A percentile compares a stretch with the other conserved stretches of the same genome.
phyloP scores from a whole-genome alignment of 2,797 vertebrate genomes.

The Balearica regulorum region DNA sequence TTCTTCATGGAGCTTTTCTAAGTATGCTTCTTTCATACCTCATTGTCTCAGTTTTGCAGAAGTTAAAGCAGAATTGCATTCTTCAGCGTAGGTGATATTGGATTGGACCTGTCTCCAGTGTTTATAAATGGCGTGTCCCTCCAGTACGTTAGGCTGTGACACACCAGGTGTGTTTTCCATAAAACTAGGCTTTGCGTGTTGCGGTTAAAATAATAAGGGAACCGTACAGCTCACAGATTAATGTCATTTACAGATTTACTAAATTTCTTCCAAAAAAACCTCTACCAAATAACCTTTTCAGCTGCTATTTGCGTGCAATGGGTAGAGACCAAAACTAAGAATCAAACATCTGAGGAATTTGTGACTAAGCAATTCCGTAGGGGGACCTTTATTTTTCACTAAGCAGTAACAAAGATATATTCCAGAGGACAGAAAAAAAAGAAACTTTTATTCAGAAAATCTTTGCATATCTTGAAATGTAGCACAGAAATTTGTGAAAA shows the following conservation, averaged over 20 bases:
- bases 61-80: not conserved
- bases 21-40: not conserved
- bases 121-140: not conserved
- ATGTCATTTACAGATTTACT: not conserved
- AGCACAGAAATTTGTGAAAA: not conserved
- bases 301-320: not conserved
- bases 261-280: not conserved
- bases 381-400: not conserved
- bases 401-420: not conserved
- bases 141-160: not conserved
- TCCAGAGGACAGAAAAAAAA: not conserved
- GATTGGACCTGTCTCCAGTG: no score
- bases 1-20: not conserved
- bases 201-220: not conserved
- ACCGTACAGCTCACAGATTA: not conserved
- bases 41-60: not conserved
- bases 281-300: not conserved
- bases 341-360: accelerated
- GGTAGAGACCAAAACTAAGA: not conserved
- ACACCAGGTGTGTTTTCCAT: not conserved
- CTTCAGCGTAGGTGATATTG: not conserved
- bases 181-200: not conserved
- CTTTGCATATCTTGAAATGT: not conserved
- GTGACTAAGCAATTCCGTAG: not conserved
- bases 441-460: not conserved